Conservation (phyloP, 2,113 vertebrate genomes). For the Herpetotheres cachinnans region DNA sequence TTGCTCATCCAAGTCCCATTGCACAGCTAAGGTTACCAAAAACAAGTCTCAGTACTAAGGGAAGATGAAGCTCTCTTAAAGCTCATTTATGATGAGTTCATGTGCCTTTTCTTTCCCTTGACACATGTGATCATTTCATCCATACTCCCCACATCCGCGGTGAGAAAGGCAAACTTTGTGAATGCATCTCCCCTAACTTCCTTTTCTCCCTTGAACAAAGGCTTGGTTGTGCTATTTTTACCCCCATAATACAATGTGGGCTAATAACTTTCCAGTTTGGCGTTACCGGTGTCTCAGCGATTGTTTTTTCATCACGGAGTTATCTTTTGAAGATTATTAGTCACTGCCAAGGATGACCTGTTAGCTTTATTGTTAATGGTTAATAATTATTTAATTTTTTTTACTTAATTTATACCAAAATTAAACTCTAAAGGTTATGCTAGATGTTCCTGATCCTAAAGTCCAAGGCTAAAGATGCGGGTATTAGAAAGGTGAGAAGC, state of each 20-base stretch:
- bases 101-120: background rate
- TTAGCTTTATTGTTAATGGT: background rate
- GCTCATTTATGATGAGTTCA: background rate
- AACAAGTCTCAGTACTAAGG: background rate
- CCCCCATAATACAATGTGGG: background rate
- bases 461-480: background rate
- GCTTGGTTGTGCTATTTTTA: background rate
- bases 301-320: background rate
- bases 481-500: slow-evolving; percentile 31
- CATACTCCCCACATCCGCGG: background rate
- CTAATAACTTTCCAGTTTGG: background rate
- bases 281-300: background rate
- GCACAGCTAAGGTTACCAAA: background rate
- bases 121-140: background rate
- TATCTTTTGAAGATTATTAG: background rate
- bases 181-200: background rate
- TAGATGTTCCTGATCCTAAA: slow-evolving; percentile 2
- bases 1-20: background rate
- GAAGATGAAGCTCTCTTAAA: background rate
- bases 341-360: background rate
- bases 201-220: background rate
- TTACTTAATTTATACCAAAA: slow-evolving; percentile 27
- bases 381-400: slow-evolving; percentile 10
- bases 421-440: slow-evolving; percentile 48
- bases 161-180: background rate